These are phyloP conservation scores for Myrmophylax atrothorax DNA, from an alignment of 2,113 vertebrate species.

Conservation along the genomic window DNA sequence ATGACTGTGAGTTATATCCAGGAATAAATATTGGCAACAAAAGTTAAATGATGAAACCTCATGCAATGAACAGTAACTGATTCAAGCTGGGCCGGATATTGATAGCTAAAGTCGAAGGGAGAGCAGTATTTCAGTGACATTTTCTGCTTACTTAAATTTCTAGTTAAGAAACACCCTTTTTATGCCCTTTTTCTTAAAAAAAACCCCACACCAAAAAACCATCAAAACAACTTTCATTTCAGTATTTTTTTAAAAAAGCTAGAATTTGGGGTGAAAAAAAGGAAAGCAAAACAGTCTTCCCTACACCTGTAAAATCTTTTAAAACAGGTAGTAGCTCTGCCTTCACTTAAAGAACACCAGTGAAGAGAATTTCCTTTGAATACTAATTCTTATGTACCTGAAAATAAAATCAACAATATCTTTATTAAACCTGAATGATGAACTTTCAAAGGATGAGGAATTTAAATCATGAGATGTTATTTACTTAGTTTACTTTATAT, in stretches of 20 bases:
- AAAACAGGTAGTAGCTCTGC: not conserved
- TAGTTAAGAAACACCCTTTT: not conserved
- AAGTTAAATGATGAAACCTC: slow-evolving; percentile 55
- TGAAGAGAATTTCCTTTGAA: not conserved
- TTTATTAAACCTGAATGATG: not conserved
- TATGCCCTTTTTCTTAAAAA: not conserved
- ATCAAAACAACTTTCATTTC: not conserved
- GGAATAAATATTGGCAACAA: slow-evolving; percentile 43
- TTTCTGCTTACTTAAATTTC: not conserved
- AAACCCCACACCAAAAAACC: accelerated
- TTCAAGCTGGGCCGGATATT: slow-evolving; percentile 20
- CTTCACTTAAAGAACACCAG: not conserved
- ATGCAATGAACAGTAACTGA: slow-evolving; percentile 29
- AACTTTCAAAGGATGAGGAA: not conserved
- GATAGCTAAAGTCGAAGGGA: not conserved
- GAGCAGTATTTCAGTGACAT: not conserved
- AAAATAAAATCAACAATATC: not conserved
- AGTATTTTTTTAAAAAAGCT: not conserved
- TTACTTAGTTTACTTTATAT: not conserved
- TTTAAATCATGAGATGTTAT: not conserved
- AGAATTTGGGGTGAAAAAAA: not conserved
- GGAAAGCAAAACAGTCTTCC: not conserved
- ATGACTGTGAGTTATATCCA: slow-evolving; percentile 41
- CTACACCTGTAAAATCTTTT: not conserved
- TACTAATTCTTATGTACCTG: not conserved